Evolutionary conservation across 2,113 vertebrate species (phyloP).

Genomic region (Phocoena sinus): DNA sequence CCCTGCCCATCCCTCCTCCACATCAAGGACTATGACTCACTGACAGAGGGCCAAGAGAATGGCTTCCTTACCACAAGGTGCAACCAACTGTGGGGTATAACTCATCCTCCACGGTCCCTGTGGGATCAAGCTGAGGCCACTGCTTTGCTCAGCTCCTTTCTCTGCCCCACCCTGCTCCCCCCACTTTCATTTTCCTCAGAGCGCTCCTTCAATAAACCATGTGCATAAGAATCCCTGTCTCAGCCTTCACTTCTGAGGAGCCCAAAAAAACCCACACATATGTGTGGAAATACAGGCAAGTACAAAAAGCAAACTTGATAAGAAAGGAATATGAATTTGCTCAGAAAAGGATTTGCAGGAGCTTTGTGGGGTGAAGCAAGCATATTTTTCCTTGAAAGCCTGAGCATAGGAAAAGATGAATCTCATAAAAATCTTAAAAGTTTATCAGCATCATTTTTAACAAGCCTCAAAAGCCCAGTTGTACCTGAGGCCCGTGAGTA

Average conservation of each 20-base stretch:
- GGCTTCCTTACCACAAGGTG: not conserved
- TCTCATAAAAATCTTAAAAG: conserved; percentile 13
- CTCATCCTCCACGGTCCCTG: not conserved
- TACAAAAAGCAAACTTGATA: not conserved
- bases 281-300: not conserved
- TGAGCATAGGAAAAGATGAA: not conserved
- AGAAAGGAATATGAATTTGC: not conserved
- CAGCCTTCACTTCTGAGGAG: not conserved
- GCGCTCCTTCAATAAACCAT: fast-evolving
- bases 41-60: not conserved
- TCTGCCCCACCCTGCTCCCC: too few species aligned
- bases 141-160: too few species aligned
- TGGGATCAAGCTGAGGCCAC: not conserved
- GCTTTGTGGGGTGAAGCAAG: not conserved
- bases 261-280: not conserved
- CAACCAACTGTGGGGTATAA: not conserved
- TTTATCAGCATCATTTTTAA: conserved; percentile 39
- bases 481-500: not conserved
- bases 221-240: not conserved
- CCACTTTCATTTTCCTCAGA: not conserved
- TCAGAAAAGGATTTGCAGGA: not conserved
- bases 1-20: not conserved
- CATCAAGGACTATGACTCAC: not conserved
- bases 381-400: not conserved
- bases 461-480: not conserved